Conservation (phyloP, 2,797 vertebrate species). For the Falco concolor region DNA sequence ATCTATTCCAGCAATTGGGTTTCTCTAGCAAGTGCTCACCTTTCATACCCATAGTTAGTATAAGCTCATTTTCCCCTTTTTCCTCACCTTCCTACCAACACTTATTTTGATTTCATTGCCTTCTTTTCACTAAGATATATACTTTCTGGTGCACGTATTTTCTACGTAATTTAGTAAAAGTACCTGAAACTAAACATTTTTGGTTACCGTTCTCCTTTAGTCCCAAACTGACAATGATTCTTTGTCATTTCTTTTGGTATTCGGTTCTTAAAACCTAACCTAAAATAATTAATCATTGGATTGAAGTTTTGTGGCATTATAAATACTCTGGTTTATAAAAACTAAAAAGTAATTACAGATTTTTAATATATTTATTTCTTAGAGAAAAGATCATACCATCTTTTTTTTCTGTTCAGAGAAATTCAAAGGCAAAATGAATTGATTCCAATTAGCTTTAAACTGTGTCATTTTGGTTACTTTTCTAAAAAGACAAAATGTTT, state of each 20-base stretch:
- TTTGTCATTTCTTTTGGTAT: not conserved
- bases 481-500: not conserved
- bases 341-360: not conserved
- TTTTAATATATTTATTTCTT: not conserved
- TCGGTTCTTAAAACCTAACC: not conserved
- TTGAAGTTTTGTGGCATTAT: not conserved
- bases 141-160: not conserved
- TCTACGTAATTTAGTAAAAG: not conserved
- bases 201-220: not conserved
- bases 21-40: not conserved
- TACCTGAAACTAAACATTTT: not conserved
- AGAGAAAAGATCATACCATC: not conserved
- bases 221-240: not conserved
- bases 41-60: not conserved
- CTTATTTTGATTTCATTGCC: not conserved
- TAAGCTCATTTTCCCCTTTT: not conserved
- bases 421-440: not conserved
- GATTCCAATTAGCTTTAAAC: not conserved
- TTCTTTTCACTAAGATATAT: not conserved
- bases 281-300: not conserved
- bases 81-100: not conserved
- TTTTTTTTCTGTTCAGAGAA: not conserved
- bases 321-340: not conserved
- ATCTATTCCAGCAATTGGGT: not conserved
- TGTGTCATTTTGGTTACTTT: not conserved